Evolutionary conservation across 2,888 invertebrate genomes (phyloP).

Genomic region (Pseudococcus longispinus): DNA sequence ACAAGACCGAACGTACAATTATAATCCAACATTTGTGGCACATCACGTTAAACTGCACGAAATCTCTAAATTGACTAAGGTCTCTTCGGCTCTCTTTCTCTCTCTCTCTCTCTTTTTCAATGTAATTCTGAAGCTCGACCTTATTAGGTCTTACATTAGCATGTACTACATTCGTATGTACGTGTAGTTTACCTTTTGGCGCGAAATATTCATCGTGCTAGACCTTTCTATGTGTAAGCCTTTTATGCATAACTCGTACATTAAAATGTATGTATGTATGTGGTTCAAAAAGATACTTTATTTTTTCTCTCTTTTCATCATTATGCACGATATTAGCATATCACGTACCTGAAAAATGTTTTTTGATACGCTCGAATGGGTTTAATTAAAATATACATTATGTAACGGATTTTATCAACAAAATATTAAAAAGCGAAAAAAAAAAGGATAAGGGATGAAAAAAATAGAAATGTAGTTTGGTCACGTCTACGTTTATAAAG

Average conservation of each 20-base stretch:
- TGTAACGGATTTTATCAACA: conserved; percentile 15
- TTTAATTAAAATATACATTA: conserved; percentile 17
- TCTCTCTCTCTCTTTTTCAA: background rate
- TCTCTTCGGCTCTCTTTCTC: background rate
- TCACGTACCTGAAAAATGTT: conserved; percentile 4
- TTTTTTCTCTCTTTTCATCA: background rate
- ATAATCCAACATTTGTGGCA: conserved; percentile 54
- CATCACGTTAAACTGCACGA: conserved; percentile 48
- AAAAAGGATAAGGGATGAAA: background rate
- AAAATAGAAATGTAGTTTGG: background rate
- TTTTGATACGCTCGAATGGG: conserved; percentile 7
- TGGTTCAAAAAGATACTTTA: background rate
- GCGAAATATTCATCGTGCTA: background rate
- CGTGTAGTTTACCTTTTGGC: background rate
- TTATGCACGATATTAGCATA: background rate
- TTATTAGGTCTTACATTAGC: conserved; percentile 34
- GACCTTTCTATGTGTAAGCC: background rate
- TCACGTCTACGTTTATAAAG: background rate
- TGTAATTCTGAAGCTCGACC: background rate
- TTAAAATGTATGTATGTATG: background rate
- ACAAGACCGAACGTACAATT: conserved; percentile 53
- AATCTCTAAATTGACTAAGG: conserved; percentile 47
- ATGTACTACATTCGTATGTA: background rate
- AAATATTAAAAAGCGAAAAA: background rate
- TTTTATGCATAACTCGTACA: too few species aligned